phyloP scores from a whole-genome alignment of 2,797 vertebrate species.

The Todus mexicanus region DNA sequence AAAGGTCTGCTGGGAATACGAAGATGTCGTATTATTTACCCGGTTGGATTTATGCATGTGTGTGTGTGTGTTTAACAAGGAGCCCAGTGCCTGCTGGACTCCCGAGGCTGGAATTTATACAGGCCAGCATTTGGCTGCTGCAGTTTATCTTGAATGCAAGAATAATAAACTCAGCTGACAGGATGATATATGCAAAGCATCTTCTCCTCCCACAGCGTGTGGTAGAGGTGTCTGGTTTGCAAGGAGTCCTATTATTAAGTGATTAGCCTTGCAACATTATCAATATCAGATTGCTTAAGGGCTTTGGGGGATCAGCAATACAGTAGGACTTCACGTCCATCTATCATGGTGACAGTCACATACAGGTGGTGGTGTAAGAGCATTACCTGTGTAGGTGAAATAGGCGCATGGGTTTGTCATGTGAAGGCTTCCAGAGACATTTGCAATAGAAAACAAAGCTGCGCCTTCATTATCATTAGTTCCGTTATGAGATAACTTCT shows the following conservation, averaged over 20 bases:
- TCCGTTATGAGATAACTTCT: neutral
- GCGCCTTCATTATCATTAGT: accelerated
- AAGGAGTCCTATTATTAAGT: slow-evolving; percentile 69
- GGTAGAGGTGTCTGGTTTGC: slow-evolving; percentile 66
- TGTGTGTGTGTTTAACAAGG: slow-evolving; percentile 65
- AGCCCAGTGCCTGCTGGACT: slow-evolving; percentile 55
- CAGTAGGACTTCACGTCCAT: slow-evolving; percentile 18
- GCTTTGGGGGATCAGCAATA: slow-evolving; percentile 22
- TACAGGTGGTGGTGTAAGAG: neutral
- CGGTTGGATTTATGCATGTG: slow-evolving; percentile 67
- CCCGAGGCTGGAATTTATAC: slow-evolving; percentile 78
- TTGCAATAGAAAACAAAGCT: neutral
- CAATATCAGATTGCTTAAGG: slow-evolving; percentile 68
- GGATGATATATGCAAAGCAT: slow-evolving; percentile 76
- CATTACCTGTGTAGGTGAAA: neutral
- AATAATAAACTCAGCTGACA: slow-evolving; percentile 78
- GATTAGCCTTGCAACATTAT: slow-evolving; percentile 65
- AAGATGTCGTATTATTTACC: slow-evolving; percentile 65
- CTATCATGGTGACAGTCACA: neutral
- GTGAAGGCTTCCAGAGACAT: neutral
- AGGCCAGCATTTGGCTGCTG: slow-evolving; percentile 70
- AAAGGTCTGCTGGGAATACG: slow-evolving; percentile 48
- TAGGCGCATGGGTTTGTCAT: neutral
- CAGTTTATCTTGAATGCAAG: slow-evolving; percentile 75
- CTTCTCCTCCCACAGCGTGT: slow-evolving; percentile 57